These are phyloP conservation scores for Tachysurus vachellii DNA, from an alignment of 2,113 vertebrate genomes.

Conservation along the genomic window DNA sequence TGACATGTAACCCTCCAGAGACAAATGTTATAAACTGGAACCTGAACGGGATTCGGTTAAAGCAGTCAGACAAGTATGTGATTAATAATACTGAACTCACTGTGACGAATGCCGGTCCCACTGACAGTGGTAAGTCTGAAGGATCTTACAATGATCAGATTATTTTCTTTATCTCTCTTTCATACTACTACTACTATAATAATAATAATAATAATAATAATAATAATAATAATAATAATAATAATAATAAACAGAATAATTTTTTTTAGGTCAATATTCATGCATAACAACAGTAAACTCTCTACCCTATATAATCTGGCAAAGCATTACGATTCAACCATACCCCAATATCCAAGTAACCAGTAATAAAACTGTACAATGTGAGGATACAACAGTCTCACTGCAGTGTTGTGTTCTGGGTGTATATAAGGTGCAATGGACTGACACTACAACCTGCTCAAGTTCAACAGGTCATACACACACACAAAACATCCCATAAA, in stretches of 20 bases:
- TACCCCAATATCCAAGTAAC: conserved; percentile 4
- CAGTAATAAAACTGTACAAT: neutral
- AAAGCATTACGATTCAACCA: neutral
- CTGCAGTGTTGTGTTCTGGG: neutral
- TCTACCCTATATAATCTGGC: neutral
- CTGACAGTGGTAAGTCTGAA: conserved; percentile 20
- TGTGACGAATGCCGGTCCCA: neutral
- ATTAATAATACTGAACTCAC: neutral
- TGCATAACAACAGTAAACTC: neutral
- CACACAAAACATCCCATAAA: neutral
- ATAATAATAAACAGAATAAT: neutral
- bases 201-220: neutral
- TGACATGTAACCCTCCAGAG: neutral
- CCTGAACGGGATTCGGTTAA: neutral
- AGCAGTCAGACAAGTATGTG: neutral
- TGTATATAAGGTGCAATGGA: neutral
- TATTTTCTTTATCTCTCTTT: no score
- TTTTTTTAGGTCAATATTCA: neutral
- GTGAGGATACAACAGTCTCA: neutral
- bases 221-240: no score
- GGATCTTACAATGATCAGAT: no score
- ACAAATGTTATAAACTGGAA: neutral
- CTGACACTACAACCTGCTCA: neutral
- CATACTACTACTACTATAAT: no score
- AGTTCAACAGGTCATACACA: neutral